Evolutionary conservation across 2,888 invertebrate species (phyloP), one percentile per base, ranked within the genome.

Genomic region (Heliconius sara): DNA sequence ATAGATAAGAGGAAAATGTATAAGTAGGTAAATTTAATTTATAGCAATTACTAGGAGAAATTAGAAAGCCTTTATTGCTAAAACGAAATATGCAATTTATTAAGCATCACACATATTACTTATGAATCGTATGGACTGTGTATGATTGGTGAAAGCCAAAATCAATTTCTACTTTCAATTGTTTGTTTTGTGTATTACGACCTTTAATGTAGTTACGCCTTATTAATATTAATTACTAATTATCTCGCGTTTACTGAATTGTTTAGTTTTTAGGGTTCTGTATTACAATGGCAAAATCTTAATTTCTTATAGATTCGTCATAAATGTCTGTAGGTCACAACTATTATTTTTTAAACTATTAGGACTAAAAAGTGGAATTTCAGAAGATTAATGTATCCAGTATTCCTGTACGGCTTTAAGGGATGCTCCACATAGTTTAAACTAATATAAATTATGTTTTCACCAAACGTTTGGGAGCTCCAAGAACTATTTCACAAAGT

Each of bases 71-170:
- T 67, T 12, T 74, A 30, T 68, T 57, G n/a, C 67, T 65, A 60
- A 74, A n/a, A 25, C 22, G 68, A n/a, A 43, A 30, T 78, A 78
- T 39, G 67, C 73, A 74, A 67, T 74, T 74, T 74, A 74, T 57
- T 68, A 74, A 67, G 30, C 73, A 39, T 71, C 60, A 77, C 77
- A 77, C 71, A 71, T 77, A 77, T 72, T 71, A 77, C 77, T 77
- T 77, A 67, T 78, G 60, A 67, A 70, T 75, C 74, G 47, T 70
- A 75, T 67, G 39, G 39, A 39, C 39, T 39, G 57, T 70, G 77
- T 80, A 74, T 77, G 80, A 75, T 75, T 71, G 77, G 80, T 80
- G 80, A 80, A 80, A 80, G 80, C 78, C 73, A 63, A 80, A 80
- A 80, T 73, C 77, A 73, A 67, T 68, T 76, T 76, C 76, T 77